These are phyloP conservation scores for Myotis myotis DNA, from an alignment of 2,797 vertebrate genomes.

Conservation along the genomic window DNA sequence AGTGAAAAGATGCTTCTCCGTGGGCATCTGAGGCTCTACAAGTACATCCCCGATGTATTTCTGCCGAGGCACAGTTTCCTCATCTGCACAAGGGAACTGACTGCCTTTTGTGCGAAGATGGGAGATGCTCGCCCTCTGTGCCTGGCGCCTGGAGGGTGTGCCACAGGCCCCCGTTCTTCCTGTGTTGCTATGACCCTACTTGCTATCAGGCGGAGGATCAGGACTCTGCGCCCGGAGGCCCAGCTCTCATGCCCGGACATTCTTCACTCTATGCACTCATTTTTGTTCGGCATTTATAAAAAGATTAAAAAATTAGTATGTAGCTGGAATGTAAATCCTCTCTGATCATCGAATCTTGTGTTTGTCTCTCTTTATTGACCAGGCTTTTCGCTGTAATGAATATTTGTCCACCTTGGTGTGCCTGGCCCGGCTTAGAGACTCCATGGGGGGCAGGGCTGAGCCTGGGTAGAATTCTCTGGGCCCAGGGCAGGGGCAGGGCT, in stretches of 20 bases:
- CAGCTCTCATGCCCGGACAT: neutral
- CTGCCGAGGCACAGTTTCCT: neutral
- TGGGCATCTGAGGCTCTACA: neutral
- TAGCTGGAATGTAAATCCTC: neutral
- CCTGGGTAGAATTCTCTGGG: neutral
- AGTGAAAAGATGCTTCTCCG: neutral
- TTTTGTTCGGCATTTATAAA: neutral
- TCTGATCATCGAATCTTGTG: rapidly evolving
- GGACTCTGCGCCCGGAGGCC: too few species aligned
- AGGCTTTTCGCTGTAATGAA: neutral
- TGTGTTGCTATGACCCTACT: neutral
- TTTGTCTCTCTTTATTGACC: neutral
- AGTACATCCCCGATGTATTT: neutral
- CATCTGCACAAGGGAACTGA: rapidly evolving
- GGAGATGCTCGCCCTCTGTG: neutral
- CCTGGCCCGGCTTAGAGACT: neutral
- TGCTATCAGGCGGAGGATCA: neutral
- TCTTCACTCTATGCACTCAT: too few species aligned
- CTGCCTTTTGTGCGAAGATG: neutral
- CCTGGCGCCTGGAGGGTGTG: neutral
- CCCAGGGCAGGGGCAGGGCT: neutral
- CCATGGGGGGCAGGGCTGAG: neutral
- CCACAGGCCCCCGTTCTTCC: rapidly evolving
- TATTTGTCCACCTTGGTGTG: neutral
- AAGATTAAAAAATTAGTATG: neutral